Evolutionary conservation across 1,140 invertebrate species (phyloP), one percentile per base, ranked within the genome.

Genomic region (Campoletis sonorensis): DNA sequence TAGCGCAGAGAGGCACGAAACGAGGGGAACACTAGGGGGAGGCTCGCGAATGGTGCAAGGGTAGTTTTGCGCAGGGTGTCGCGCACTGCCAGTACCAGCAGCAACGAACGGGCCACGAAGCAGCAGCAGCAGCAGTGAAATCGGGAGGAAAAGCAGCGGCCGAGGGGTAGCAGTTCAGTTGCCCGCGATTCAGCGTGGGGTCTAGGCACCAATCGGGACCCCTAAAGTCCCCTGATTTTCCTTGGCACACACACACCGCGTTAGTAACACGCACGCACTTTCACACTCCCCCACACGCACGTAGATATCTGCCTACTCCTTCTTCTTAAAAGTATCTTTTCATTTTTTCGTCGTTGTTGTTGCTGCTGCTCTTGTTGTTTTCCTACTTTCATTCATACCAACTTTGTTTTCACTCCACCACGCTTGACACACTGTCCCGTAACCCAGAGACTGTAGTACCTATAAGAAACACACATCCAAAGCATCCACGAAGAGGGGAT

Each of bases 111-210:
- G 82, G 71, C 75, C 58, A 76, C 54, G 58, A 79, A 77, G 26
- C 23, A 61, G 77, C 49, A 64, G 61, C 23, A 49, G 78, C 64
- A 54, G 67, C 10, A 61, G 30, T 18, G 26, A 54, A 26, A 70
- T 70, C 23, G 49, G 23, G 21, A 77, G 11, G 67, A 72, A 70
- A 67, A 54, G 54, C 51, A 72, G 40, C 75, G 27, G 68, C 79
- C 86, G 85, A 89, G 88, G 84, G 86, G 85, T 86, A 79, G 86
- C 83, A 86, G 84, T 85, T 91, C 90, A 92, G 91, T 92, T 90
- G 90, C 87, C 88, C 90, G 90, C 90, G 90, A 91, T 91, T 91
- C 89, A 89, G 88, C 90, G 90, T 88, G 87, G 84, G 85, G 83
- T 82, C 83, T 79, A 68, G 79, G 68, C 85, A 82, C 79, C 80